phyloP scores from a whole-genome alignment of 2,888 invertebrate species.

The Tortrix viridana region DNA sequence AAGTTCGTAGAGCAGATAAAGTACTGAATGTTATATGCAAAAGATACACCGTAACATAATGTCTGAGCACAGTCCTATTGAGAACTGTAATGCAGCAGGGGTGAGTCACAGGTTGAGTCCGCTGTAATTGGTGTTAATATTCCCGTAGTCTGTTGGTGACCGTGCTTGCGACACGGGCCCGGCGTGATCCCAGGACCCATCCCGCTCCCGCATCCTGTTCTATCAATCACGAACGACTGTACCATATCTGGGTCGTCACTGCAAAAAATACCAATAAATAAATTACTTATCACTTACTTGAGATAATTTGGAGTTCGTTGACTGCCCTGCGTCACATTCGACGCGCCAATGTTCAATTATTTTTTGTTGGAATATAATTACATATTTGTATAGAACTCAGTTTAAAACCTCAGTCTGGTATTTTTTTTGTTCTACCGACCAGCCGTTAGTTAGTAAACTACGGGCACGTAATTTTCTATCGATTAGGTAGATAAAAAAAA shows the following conservation, averaged over 20 bases:
- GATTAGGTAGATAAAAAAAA: no score
- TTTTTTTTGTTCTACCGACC: no score
- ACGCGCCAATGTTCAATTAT: slow-evolving; percentile 31
- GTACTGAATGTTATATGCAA: background rate
- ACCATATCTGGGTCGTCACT: slow-evolving; percentile 53
- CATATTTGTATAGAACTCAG: slow-evolving; percentile 1
- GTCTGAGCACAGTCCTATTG: background rate
- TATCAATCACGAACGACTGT: slow-evolving; percentile 52
- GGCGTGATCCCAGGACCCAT: slow-evolving; percentile 40
- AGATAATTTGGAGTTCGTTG: slow-evolving; percentile 59
- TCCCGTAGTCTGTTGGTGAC: slow-evolving; percentile 40
- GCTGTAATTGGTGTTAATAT: slow-evolving; percentile 37
- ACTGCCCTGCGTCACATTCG: slow-evolving; percentile 50
- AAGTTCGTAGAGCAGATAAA: slow-evolving; percentile 11
- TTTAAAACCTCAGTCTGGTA: no score
- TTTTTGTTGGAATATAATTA: slow-evolving; percentile 35
- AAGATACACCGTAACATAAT: background rate
- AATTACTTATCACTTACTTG: slow-evolving; percentile 53
- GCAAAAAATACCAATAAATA: slow-evolving; percentile 54
- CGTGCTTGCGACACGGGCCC: slow-evolving; percentile 42
- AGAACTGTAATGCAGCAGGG: background rate
- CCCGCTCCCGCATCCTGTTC: slow-evolving; percentile 38
- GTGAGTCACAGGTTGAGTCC: slow-evolving; percentile 1
- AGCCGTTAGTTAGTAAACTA: no score
- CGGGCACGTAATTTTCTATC: no score